Evolutionary conservation across 2,888 invertebrate species (phyloP).

Genomic region (Iphiclides podalirius): DNA sequence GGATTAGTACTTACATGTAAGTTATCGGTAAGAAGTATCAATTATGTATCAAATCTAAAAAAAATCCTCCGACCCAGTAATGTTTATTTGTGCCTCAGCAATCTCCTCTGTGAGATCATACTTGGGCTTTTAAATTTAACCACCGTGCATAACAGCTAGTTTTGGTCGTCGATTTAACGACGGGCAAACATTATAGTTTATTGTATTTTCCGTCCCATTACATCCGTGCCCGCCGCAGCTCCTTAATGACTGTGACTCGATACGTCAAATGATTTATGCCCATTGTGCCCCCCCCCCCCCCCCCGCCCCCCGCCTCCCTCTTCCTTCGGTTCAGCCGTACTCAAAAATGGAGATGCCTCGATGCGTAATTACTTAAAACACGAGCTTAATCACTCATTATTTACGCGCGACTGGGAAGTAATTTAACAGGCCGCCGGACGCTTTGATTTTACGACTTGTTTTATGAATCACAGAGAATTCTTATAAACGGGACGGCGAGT

Average conservation of each 20-base stretch:
- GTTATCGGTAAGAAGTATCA: too few species aligned
- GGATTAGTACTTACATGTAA: too few species aligned
- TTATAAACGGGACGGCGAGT: constrained; percentile 51
- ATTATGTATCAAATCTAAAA: too few species aligned
- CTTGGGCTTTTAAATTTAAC: too few species aligned
- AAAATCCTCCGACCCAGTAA: too few species aligned
- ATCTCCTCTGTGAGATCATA: too few species aligned
- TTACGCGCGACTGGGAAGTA: constrained; percentile 41
- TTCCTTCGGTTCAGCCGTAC: too few species aligned
- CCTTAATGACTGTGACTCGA: constrained; percentile 50
- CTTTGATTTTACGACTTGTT: constrained; percentile 56
- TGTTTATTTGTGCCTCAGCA: too few species aligned
- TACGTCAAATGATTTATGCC: constrained; percentile 58
- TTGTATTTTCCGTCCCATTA: constrained; percentile 50
- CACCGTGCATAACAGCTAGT: too few species aligned
- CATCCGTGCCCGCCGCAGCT: constrained; percentile 56
- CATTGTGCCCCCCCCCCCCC: too few species aligned
- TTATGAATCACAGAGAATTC: constrained; percentile 60
- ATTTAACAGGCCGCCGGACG: constrained; percentile 49
- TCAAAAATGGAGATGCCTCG: constrained; percentile 12
- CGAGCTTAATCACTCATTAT: constrained; percentile 26
- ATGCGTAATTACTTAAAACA: constrained; percentile 24
- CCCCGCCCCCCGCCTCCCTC: too few species aligned
- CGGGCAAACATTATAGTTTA: constrained; percentile 45
- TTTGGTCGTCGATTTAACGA: too few species aligned